phyloP scores from a whole-genome alignment of 2,113 vertebrate genomes.

The Alexandromys fortis region DNA sequence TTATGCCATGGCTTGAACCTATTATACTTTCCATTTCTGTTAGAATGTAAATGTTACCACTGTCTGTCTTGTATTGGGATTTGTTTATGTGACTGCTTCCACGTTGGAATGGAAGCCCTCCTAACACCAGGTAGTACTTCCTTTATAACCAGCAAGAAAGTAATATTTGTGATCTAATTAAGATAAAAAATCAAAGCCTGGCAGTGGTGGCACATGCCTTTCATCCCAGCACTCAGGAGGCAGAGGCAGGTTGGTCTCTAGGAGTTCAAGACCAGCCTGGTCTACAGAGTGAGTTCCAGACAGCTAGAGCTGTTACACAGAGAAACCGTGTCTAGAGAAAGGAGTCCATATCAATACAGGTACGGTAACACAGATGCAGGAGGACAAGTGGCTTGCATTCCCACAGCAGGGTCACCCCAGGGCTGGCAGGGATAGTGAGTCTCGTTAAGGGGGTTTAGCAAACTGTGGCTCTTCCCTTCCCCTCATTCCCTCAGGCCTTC shows the following conservation, averaged over 20 bases:
- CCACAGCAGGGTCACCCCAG: neutral
- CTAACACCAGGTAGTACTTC: neutral
- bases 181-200: neutral
- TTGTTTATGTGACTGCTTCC: slow-evolving; percentile 21
- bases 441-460: neutral
- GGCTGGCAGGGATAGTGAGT: neutral
- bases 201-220: too few relatives aligned
- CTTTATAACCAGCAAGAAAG: neutral
- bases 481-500: slow-evolving; percentile 35
- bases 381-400: slow-evolving; percentile 1
- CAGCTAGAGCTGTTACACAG: too few relatives aligned
- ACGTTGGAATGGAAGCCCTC: neutral
- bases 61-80: neutral
- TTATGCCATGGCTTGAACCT: neutral
- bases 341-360: neutral
- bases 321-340: too few relatives aligned
- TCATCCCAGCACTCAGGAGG: too few relatives aligned
- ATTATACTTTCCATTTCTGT: too few relatives aligned
- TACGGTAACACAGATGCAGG: neutral
- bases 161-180: neutral
- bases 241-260: too few relatives aligned
- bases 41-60: neutral
- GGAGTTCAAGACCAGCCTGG: too few relatives aligned
- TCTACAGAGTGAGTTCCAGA: too few relatives aligned
- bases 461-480: neutral